Conservation (phyloP, 2,797 vertebrate species). For the Cyprinella venusta region DNA sequence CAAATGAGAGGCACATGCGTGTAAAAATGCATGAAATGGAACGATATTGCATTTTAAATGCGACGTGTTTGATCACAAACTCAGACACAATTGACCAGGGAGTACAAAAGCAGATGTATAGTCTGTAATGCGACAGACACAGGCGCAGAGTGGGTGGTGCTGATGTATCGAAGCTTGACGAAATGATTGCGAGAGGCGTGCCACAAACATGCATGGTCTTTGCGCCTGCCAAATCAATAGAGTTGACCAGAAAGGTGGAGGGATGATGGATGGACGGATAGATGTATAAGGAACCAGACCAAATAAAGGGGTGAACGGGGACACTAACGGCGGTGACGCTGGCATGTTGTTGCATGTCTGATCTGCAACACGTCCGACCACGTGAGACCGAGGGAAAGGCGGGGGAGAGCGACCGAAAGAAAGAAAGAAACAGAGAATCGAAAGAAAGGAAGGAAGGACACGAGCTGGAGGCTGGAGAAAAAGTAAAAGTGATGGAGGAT, state of each 20-base stretch:
- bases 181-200: conserved; percentile 32
- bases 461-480: conserved; percentile 34
- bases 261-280: conserved; percentile 54
- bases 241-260: conserved; percentile 48
- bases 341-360: conserved; percentile 57
- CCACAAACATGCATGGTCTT: conserved; percentile 18
- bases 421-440: conserved; percentile 18
- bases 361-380: conserved; percentile 55
- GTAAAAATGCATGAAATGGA: conserved; percentile 12
- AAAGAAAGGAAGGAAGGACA: conserved; percentile 22
- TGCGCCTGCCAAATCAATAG: conserved; percentile 28
- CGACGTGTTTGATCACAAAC: not conserved
- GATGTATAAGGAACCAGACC: conserved; percentile 47
- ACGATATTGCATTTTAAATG: conserved; percentile 3
- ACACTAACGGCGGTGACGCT: conserved; percentile 25
- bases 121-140: conserved; percentile 17
- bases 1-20: not conserved
- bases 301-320: conserved; percentile 33
- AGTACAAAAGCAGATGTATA: conserved; percentile 45
- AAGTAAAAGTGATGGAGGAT: conserved; percentile 46
- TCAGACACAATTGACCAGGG: conserved; percentile 40
- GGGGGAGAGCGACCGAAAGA: not conserved
- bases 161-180: conserved; percentile 45
- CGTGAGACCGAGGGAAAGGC: conserved; percentile 22
- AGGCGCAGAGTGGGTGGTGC: conserved; percentile 10